These are phyloP conservation scores for Xenotilapia longispinis DNA, from an alignment of 2,113 vertebrate species.

Conservation along the genomic window DNA sequence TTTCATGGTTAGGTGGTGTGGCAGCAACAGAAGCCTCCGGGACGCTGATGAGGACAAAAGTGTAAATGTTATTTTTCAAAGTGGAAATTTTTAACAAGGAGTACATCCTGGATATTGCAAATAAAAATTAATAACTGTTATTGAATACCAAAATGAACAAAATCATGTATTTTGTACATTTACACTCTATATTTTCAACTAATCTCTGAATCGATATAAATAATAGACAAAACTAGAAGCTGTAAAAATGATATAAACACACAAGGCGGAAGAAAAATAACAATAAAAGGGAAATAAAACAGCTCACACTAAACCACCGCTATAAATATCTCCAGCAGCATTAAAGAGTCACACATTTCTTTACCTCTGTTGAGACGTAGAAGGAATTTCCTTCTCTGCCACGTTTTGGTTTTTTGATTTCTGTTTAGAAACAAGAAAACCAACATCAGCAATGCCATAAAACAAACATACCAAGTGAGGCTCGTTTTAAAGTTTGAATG, in stretches of 20 bases:
- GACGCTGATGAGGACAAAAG: neutral
- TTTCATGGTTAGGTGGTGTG: neutral
- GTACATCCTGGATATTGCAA: neutral
- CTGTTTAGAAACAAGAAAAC: neutral
- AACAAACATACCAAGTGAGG: neutral
- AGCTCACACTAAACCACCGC: neutral
- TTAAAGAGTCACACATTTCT: neutral
- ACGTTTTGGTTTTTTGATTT: neutral
- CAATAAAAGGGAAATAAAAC: fast-evolving
- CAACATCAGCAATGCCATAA: neutral
- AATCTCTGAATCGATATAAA: neutral
- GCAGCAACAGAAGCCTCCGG: neutral
- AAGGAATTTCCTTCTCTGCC: neutral
- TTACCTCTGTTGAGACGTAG: neutral
- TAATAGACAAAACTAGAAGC: neutral
- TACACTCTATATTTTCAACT: neutral
- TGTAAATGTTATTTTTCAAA: neutral
- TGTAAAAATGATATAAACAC: neutral
- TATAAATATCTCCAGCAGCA: neutral
- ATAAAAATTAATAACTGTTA: neutral
- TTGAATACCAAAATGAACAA: neutral
- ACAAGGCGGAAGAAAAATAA: fast-evolving
- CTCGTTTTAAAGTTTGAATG: neutral
- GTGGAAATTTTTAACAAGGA: neutral
- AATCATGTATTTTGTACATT: neutral